Conservation (phyloP, 2,888 invertebrate species). For the Leucoptera coffeella region DNA sequence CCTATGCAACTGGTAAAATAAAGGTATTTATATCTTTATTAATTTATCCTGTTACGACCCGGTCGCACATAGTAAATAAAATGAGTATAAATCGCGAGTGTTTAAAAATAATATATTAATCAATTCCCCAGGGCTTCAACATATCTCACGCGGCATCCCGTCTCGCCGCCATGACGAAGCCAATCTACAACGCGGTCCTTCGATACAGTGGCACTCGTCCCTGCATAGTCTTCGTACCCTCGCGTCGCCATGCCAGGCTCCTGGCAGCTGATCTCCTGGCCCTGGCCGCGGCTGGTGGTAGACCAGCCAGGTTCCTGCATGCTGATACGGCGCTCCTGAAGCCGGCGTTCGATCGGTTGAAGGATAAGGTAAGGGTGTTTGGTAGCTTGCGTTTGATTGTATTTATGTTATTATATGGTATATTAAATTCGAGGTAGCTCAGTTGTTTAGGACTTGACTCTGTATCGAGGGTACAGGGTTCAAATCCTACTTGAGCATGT, state of each 20-base stretch:
- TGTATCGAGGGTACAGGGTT: too few species aligned
- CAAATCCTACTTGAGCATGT: too few species aligned
- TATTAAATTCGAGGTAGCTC: too few species aligned
- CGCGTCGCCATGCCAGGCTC: constrained; percentile 80
- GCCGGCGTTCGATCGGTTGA: constrained; percentile 74
- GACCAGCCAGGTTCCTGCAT: constrained; percentile 75
- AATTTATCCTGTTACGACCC: too few species aligned
- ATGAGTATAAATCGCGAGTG: too few species aligned
- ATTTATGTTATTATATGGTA: too few species aligned
- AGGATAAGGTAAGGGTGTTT: constrained; percentile 85
- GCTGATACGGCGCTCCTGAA: constrained; percentile 75
- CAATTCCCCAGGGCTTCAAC: constrained; percentile 73
- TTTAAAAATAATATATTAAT: not conserved
- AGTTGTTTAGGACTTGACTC: too few species aligned
- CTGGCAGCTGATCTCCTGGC: constrained; percentile 88
- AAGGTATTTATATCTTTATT: too few species aligned
- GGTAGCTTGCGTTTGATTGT: too few species aligned
- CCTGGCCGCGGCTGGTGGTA: constrained; percentile 81
- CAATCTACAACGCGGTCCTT: constrained; percentile 88
- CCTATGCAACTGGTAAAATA: too few species aligned
- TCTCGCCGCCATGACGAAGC: constrained; percentile 96
- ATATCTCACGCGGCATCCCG: constrained; percentile 96
- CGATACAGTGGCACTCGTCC: constrained; percentile 81
- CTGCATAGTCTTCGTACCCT: constrained; percentile 86
- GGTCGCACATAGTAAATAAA: too few species aligned